Conservation (phyloP, 2,888 invertebrate species). For the Myathropa florea region DNA sequence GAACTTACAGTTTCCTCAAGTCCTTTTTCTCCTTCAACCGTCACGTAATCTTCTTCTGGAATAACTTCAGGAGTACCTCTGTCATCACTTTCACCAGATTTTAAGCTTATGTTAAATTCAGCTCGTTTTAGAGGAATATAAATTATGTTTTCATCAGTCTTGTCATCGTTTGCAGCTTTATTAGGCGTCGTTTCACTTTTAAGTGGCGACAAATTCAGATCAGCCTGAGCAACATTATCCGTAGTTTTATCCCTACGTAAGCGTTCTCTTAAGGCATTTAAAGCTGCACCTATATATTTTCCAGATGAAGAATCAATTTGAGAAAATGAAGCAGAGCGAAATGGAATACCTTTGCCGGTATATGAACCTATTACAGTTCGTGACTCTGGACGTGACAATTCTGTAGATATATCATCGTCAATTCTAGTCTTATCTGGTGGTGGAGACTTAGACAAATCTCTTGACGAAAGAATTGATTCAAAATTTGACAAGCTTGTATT, state of each 20-base stretch:
- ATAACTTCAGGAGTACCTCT: conserved; percentile 77
- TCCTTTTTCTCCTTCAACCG: background rate
- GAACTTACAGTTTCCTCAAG: background rate
- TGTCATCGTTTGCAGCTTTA: conserved; percentile 26
- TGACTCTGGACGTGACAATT: conserved; percentile 83
- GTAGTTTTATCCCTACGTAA: conserved; percentile 77
- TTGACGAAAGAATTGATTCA: conserved; percentile 76
- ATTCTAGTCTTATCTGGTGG: conserved; percentile 64
- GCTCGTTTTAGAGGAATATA: conserved; percentile 77
- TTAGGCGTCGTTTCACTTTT: conserved; percentile 70
- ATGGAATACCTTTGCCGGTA: conserved; percentile 86
- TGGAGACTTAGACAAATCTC: conserved; percentile 77
- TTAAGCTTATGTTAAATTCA: conserved; percentile 76
- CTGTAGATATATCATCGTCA: conserved; percentile 76
- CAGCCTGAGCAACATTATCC: conserved; percentile 73
- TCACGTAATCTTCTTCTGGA: conserved; percentile 74
- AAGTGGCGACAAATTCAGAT: background rate
- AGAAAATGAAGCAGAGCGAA: conserved; percentile 92
- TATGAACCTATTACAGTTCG: conserved; percentile 84
- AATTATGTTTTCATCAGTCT: conserved; percentile 75
- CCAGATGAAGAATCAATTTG: conserved; percentile 89
- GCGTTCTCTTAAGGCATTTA: conserved; percentile 78
- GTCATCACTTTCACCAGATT: conserved; percentile 77
- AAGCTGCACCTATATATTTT: conserved; percentile 82
- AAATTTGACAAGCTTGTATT: conserved; percentile 79